These are phyloP conservation scores for Lamellibrachia satsuma DNA, from an alignment of 2,888 invertebrate species.

Conservation along the genomic window DNA sequence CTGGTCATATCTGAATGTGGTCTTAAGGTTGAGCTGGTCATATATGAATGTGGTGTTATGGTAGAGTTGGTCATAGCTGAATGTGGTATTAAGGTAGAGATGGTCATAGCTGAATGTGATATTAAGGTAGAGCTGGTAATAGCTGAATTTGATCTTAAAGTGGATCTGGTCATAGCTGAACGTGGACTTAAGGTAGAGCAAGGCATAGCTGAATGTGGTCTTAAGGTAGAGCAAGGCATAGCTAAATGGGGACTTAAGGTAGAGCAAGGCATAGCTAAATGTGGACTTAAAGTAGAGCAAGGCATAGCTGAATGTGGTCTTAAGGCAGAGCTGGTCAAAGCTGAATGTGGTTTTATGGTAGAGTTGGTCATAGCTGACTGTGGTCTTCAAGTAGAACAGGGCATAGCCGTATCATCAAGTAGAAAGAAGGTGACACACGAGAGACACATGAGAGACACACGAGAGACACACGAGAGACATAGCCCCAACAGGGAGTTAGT, in stretches of 20 bases:
- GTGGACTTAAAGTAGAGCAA: background rate
- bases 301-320: background rate
- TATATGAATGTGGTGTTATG: background rate
- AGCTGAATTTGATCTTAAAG: background rate
- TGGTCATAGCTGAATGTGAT: no score
- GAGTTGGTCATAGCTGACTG: background rate
- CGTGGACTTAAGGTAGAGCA: background rate
- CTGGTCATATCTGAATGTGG: no score
- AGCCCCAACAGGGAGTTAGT: no score
- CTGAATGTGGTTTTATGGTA: background rate
- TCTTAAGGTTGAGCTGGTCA: background rate
- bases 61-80: background rate
- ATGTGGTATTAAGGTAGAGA: no score
- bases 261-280: background rate
- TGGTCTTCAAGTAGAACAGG: background rate
- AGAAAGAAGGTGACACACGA: no score
- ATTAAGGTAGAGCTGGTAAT: no score
- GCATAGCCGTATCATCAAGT: no score
- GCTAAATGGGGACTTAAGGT: background rate
- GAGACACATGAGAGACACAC: background rate
- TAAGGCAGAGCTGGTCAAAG: background rate
- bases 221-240: background rate
- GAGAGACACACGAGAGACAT: background rate
- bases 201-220: background rate
- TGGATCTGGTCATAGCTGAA: background rate